Base-by-base conservation (phyloP, 92 coral and sea anemone genomes). In the Porites lobata region DNA sequence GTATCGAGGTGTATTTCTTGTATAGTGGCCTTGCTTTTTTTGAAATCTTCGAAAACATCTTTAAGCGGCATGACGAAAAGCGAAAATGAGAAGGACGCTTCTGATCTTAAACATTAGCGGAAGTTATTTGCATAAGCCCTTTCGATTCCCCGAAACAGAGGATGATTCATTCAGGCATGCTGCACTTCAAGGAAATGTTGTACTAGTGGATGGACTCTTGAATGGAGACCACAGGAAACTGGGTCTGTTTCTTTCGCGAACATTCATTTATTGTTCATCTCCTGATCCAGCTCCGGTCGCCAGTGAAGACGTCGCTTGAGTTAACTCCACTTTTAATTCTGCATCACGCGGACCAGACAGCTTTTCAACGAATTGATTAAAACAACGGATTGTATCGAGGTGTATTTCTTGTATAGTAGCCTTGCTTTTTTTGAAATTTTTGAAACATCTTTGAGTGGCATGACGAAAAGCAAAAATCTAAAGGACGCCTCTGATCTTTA, bases 371-470 rank as follows among this genome's bases (percentile, higher is more conserved):
- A 93, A 86, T 52, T 89, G 77, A 12, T 73, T 24, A 53, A 93
- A 93, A 83, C 87, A 93, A 47, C 82, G 38, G 8, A 93, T n/a
- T 9, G 93, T 78, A 59, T 90, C 95, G 8, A 72, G 10, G 86
- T 93, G 93, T n/a, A 93, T 90, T 2, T 74, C 58, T 50, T 65
- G 53, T 4, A 93, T 85, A 17, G 87, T 65, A 3, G 81, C 77
- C 68, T 90, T 90, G 86, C 83, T 83, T 67, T 79, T 64, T 62
- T 65, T 82, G 52, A 93, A 93, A 22, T 90, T 80, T 32, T 93
- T 91, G 67, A 93, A 7, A 86, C 88, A 6, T 83, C 91, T 53
- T 85, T 81, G 9, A 92, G 88, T 50, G 93, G 66, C 92, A 80
- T 80, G 58, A 22, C 87, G 82, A 26, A 51, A 22, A 22, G 24